A percentile compares a stretch with the other conserved stretches of the same genome.
These are phyloP conservation scores for Telmatherina bonti DNA, from an alignment of 2,797 vertebrate genomes.

Conservation along the genomic window DNA sequence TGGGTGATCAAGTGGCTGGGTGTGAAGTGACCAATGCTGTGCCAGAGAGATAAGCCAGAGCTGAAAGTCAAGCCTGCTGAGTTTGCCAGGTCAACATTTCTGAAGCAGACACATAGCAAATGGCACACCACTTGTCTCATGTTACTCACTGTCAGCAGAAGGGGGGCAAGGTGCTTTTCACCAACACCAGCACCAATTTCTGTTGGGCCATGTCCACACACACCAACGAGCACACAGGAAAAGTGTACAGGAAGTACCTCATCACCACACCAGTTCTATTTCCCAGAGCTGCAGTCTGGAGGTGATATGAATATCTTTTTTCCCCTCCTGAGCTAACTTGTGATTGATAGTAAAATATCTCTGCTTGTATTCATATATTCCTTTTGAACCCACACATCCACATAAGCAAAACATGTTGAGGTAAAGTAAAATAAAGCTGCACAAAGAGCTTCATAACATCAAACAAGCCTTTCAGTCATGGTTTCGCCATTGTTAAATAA, in stretches of 20 bases:
- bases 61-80: slow-evolving; percentile 84
- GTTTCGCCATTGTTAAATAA: slow-evolving; percentile 21
- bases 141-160: slow-evolving; percentile 66
- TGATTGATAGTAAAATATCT: slow-evolving; percentile 43
- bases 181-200: slow-evolving; percentile 72
- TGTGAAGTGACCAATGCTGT: slow-evolving; percentile 87
- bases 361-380: neutral
- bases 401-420: slow-evolving; percentile 9
- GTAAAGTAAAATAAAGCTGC: neutral
- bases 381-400: slow-evolving; percentile 7
- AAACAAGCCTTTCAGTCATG: slow-evolving; percentile 19
- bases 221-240: slow-evolving; percentile 26
- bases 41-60: slow-evolving; percentile 86
- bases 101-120: slow-evolving; percentile 81
- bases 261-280: slow-evolving; percentile 58
- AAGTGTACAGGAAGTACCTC: slow-evolving; percentile 66
- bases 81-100: slow-evolving; percentile 80
- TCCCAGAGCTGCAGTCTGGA: slow-evolving; percentile 38
- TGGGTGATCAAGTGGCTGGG: slow-evolving; percentile 77
- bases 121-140: slow-evolving; percentile 81
- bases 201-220: slow-evolving; percentile 17
- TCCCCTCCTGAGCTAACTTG: slow-evolving; percentile 46
- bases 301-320: slow-evolving; percentile 25
- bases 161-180: slow-evolving; percentile 61
- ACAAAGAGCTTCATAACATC: slow-evolving; percentile 17